phyloP scores from a whole-genome alignment of 2,888 invertebrate genomes.

The Anodontia alba region DNA sequence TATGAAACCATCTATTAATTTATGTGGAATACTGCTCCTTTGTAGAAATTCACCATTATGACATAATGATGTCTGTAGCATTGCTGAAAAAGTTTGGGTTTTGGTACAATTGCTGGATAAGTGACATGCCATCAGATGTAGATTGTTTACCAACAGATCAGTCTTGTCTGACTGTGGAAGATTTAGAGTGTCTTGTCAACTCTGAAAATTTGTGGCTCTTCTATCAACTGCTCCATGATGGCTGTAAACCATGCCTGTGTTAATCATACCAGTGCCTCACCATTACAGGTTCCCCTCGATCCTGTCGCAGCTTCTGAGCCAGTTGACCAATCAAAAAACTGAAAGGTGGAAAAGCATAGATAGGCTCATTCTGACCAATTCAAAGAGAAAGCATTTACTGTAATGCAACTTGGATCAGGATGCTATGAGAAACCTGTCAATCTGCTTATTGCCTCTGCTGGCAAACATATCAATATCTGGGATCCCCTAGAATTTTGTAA shows the following conservation, averaged over 20 bases:
- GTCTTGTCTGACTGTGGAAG: too few relatives aligned
- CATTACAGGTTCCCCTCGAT: slow-evolving; percentile 28
- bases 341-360: slow-evolving; percentile 28
- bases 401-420: slow-evolving; percentile 17
- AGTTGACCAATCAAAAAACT: background rate
- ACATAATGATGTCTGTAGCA: slow-evolving; percentile 34
- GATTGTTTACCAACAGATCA: slow-evolving; percentile 18
- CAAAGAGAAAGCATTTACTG: slow-evolving; percentile 32
- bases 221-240: slow-evolving; percentile 32
- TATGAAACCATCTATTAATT: slow-evolving; percentile 37
- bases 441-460: slow-evolving; percentile 24
- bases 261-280: slow-evolving; percentile 35
- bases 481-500: background rate
- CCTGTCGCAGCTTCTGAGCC: slow-evolving; percentile 12
- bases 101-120: slow-evolving; percentile 36
- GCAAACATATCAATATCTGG: slow-evolving; percentile 44
- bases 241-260: slow-evolving; percentile 36
- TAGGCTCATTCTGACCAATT: slow-evolving; percentile 10
- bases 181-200: background rate
- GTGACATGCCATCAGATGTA: slow-evolving; percentile 23
- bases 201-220: slow-evolving; percentile 29
- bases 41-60: slow-evolving; percentile 38
- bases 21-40: slow-evolving; percentile 41
- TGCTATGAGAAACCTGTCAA: slow-evolving; percentile 25
- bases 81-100: slow-evolving; percentile 26